Conservation (phyloP, 64 coral and sea anemone species). For the Montipora efflorescens region DNA sequence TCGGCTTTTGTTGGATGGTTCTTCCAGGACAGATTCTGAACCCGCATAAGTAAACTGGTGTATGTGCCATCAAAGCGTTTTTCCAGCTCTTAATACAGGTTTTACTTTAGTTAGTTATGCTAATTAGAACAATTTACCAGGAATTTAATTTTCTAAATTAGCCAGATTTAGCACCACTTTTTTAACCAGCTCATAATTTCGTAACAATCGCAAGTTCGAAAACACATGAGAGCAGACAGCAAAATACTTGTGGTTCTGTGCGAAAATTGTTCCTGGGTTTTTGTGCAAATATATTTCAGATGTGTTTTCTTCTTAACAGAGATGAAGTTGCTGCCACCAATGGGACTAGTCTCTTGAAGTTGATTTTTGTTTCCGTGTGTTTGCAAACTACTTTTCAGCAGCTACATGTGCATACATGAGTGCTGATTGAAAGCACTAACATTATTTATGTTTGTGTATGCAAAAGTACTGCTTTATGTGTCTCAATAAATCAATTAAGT, state of each 20-base stretch:
- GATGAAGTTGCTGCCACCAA: background rate
- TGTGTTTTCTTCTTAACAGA: background rate
- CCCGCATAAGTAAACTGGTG: no score
- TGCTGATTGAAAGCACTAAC: slow-evolving; percentile 28
- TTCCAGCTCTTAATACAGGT: no score
- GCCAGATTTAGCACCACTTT: no score
- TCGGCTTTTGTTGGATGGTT: no score
- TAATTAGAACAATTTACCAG: no score
- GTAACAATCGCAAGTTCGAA: no score
- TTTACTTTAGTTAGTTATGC: no score
- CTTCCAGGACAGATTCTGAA: no score
- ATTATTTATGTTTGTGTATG: slow-evolving; percentile 19
- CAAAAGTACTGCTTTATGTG: slow-evolving; percentile 5
- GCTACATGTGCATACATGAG: slow-evolving; percentile 48
- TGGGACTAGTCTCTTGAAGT: background rate
- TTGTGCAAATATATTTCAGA: background rate
- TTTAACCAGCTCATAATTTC: no score
- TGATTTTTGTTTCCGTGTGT: slow-evolving; percentile 37
- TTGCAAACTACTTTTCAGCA: slow-evolving; percentile 42
- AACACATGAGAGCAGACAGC: no score
- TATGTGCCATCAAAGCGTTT: no score
- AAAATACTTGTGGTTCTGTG: background rate
- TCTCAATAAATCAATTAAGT: slow-evolving; percentile 23
- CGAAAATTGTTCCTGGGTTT: slow-evolving; percentile 2
- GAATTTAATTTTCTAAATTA: no score